Evolutionary conservation across 1,140 invertebrate genomes (phyloP).

Genomic region (Hyposmocoma kahamanoa): DNA sequence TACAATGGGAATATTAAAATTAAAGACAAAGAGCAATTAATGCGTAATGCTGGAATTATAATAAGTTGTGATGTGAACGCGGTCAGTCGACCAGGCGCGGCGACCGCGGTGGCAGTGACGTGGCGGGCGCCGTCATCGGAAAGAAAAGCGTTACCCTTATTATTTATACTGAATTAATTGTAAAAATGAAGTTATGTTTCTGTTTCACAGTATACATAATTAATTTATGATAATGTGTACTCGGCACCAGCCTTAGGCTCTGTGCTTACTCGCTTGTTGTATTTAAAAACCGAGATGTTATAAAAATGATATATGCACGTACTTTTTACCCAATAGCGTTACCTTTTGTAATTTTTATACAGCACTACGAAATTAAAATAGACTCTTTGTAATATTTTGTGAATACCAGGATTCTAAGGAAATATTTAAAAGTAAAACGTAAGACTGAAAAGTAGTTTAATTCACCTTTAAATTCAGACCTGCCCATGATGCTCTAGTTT

Average conservation of each 20-base stretch:
- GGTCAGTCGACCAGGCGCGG: not conserved
- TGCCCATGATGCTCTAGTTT: not conserved
- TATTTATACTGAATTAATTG: not conserved
- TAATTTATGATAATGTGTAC: conserved; percentile 27
- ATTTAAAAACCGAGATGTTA: too few relatives aligned
- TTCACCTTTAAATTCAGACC: too few relatives aligned
- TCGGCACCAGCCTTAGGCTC: conserved; percentile 14
- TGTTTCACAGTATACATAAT: conserved; percentile 29
- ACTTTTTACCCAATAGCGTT: too few relatives aligned
- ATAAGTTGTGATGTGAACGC: not conserved
- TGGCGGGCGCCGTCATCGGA: too few relatives aligned
- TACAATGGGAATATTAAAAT: not conserved
- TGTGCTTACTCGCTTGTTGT: conserved; percentile 4
- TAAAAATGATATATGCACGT: too few relatives aligned
- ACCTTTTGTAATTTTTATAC: too few relatives aligned
- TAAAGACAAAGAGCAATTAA: not conserved
- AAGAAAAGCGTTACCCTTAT: not conserved
- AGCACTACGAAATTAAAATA: too few relatives aligned
- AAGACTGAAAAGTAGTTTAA: too few relatives aligned
- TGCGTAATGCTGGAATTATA: not conserved
- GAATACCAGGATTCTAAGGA: too few relatives aligned
- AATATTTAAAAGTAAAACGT: too few relatives aligned
- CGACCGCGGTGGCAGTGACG: too few relatives aligned
- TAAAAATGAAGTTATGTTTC: conserved; percentile 11
- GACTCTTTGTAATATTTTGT: too few relatives aligned